Conservation (phyloP, 2,797 vertebrate genomes). For the Ctenopoma multispine region DNA sequence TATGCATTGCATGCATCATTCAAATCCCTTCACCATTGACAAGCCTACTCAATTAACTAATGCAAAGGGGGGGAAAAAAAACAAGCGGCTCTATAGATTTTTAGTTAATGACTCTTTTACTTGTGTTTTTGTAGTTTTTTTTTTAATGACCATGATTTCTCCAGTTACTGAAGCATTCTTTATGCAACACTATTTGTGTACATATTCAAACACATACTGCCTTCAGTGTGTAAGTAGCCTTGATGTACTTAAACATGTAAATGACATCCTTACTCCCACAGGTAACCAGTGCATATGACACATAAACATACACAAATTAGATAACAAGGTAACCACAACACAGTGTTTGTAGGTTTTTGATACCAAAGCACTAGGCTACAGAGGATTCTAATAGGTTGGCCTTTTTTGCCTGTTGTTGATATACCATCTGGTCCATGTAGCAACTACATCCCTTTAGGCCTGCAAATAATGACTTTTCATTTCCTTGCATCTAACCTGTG, state of each 20-base stretch:
- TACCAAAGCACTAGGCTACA: conserved; percentile 64
- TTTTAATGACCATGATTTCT: not conserved
- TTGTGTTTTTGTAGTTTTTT: not conserved
- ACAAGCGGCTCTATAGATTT: not conserved
- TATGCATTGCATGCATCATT: not conserved
- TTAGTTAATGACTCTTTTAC: not conserved
- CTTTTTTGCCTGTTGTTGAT: conserved; percentile 75
- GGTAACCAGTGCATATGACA: conserved; percentile 41
- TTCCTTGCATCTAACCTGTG: conserved; percentile 79
- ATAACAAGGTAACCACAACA: conserved; percentile 72
- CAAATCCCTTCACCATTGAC: not conserved
- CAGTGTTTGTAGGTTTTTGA: conserved; percentile 72
- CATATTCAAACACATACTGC: conserved; percentile 26
- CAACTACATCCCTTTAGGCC: conserved; percentile 79
- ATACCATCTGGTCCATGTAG: conserved; percentile 77
- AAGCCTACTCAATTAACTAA: not conserved
- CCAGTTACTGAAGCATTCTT: not conserved
- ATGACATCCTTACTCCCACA: conserved; percentile 56
- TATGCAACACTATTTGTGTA: conserved; percentile 24
- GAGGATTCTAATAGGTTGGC: conserved; percentile 74
- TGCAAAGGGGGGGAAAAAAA: accelerated
- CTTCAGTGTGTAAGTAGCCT: conserved; percentile 15
- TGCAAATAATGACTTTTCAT: conserved; percentile 83
- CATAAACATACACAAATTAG: conserved; percentile 79
- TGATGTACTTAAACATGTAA: conserved; percentile 58